phyloP scores from a whole-genome alignment of 92 coral and sea anemone genomes.

The Galaxea fascicularis region DNA sequence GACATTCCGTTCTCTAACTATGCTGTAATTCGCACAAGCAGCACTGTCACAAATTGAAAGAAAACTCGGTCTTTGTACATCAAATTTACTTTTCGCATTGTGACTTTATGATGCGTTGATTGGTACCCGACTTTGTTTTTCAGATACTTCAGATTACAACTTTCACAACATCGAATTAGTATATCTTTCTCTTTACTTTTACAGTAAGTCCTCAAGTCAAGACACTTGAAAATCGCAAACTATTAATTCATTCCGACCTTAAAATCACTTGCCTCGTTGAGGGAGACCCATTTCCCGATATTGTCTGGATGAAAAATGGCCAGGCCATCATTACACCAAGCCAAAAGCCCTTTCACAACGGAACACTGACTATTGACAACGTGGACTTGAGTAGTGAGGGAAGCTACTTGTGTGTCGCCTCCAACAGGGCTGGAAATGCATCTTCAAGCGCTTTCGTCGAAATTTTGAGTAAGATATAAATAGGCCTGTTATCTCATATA shows the following conservation, averaged over 20 bases:
- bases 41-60: no score
- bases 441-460: constrained; percentile 27
- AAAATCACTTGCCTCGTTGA: constrained; percentile 20
- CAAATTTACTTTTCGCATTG: no score
- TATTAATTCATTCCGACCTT: constrained; percentile 4
- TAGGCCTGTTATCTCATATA: no score
- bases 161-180: background rate
- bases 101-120: no score
- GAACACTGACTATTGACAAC: constrained; percentile 21
- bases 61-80: no score
- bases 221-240: constrained; percentile 1
- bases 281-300: constrained; percentile 41
- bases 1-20: no score
- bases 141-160: background rate
- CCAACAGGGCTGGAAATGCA: constrained; percentile 42
- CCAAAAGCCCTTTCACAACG: background rate
- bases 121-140: background rate
- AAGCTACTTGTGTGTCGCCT: constrained; percentile 24
- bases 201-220: constrained; percentile 35
- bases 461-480: constrained; percentile 1
- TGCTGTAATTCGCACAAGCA: no score
- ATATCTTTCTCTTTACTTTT: background rate
- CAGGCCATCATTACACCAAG: constrained; percentile 21
- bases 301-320: constrained; percentile 52
- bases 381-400: constrained; percentile 24